Conservation (phyloP, 2,888 invertebrate species). For the Eristalis intricaria region DNA sequence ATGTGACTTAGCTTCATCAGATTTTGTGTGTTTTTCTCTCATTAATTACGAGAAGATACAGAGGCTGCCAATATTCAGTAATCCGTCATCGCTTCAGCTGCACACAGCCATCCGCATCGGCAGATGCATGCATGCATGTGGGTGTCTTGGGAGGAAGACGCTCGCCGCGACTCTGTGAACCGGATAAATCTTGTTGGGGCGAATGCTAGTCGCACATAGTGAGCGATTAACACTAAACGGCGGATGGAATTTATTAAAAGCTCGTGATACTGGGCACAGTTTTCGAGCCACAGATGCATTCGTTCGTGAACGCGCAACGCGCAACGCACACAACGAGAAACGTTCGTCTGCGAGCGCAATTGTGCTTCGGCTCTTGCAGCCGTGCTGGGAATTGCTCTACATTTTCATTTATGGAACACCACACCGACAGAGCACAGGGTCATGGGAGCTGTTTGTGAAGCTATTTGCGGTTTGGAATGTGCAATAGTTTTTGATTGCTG, state of each 20-base stretch:
- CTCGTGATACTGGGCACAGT: constrained; percentile 18
- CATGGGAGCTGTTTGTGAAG: neutral
- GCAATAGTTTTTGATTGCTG: neutral
- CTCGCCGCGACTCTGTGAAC: constrained; percentile 27
- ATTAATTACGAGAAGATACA: neutral
- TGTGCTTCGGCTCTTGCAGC: constrained; percentile 40
- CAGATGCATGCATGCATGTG: neutral
- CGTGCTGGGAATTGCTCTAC: constrained; percentile 48
- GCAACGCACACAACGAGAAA: neutral
- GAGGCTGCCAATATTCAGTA: constrained; percentile 8
- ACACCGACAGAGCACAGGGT: constrained; percentile 13
- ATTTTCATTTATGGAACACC: constrained; percentile 25
- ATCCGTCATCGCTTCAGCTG: constrained; percentile 23
- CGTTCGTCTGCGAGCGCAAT: constrained; percentile 6
- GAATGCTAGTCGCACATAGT: constrained; percentile 21
- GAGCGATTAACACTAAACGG: constrained; percentile 66
- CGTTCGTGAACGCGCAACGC: neutral
- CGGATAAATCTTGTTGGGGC: constrained; percentile 68
- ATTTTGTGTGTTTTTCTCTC: neutral
- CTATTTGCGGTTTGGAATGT: neutral
- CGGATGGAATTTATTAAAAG: constrained; percentile 72
- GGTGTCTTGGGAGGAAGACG: constrained; percentile 13
- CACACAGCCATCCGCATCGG: too few species aligned
- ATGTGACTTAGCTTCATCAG: neutral
- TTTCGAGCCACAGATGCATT: constrained; percentile 11